Percentiles rank a stretch among this genome's conserved stretches.
phyloP scores from a whole-genome alignment of 2,113 vertebrate species.

The Gambusia affinis region DNA sequence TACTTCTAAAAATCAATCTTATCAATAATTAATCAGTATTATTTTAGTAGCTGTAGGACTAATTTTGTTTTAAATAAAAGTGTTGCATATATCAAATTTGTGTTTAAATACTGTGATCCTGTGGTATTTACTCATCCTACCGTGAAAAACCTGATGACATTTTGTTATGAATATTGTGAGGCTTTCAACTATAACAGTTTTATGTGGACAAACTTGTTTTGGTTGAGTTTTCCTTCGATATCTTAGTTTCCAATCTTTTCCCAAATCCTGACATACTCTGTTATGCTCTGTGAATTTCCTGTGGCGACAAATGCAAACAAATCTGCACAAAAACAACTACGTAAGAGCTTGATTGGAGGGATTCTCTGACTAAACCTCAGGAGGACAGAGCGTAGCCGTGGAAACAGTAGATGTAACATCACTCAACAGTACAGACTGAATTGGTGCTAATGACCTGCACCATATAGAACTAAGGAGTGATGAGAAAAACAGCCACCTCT shows the following conservation, averaged over 20 bases:
- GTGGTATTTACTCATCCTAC: neutral
- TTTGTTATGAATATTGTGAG: neutral
- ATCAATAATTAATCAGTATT: no score
- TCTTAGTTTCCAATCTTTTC: neutral
- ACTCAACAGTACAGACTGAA: conserved; percentile 13
- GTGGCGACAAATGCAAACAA: conserved; percentile 40
- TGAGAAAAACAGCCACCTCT: neutral
- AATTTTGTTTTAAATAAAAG: neutral
- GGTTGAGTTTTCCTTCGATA: neutral
- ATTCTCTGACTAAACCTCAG: conserved; percentile 36
- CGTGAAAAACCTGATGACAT: neutral
- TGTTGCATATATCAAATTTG: neutral
- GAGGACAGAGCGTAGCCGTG: conserved; percentile 10
- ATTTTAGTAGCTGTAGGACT: neutral
- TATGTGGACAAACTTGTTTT: neutral
- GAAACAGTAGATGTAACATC: conserved; percentile 23
- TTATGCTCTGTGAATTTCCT: conserved; percentile 11
- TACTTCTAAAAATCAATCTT: no score
- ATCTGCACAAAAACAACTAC: neutral
- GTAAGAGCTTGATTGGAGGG: conserved; percentile 20
- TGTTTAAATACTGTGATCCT: neutral
- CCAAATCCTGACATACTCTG: neutral
- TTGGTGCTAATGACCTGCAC: conserved; percentile 23
- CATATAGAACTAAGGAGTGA: neutral
- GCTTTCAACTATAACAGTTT: neutral